Base-by-base conservation (phyloP, 2,113 vertebrate species). In the Zosterops lateralis region DNA sequence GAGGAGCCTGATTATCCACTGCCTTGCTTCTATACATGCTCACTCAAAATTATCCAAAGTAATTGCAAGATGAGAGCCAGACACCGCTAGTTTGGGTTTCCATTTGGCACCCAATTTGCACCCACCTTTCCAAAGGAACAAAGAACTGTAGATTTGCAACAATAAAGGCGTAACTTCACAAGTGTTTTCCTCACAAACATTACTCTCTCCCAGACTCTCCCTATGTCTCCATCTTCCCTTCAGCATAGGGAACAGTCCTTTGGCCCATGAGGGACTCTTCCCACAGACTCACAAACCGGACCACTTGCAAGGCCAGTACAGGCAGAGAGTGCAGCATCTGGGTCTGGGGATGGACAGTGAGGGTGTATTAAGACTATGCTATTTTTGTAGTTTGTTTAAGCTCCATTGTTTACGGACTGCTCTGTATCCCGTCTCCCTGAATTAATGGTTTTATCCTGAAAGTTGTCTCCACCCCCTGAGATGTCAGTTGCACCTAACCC, bases 261-360 rank as follows among this genome's bases (percentile, higher is more conserved):
- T 3, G 21, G n/a, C 16, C n/a, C n/a, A 14, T 1, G 12, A 32
- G 36, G 5, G 36, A 6, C 18, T 77, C 12, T 20, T 80, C 51
- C 21, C 17, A 10, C 54, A 84, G 17, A 17, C 18, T 80, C 50
- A 36, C 62, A 75, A 50, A 53, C 9, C 25, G 73, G 56, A 42
- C 10, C 18, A 22, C 20, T 13, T 48, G 22, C 0, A 0, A 70
- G 47, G 22, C 34, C 56, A 32, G 10, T 2, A 38, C 21, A n/a
- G 70, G 3, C 4, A 14, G 4, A 17, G 78, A 57, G 18, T 14
- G 9, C 40, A 57, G 58, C 18, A 51, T 14, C 12, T 57, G 36
- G 32, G 4, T 18, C 58, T 91, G 29, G 12, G 14, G 3, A 5
- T 36, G 10, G 9, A 31, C 13, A 64, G 18, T 10, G 34, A 47